Base-by-base conservation (phyloP, 2,113 vertebrate genomes). In the Microtus pennsylvanicus region DNA sequence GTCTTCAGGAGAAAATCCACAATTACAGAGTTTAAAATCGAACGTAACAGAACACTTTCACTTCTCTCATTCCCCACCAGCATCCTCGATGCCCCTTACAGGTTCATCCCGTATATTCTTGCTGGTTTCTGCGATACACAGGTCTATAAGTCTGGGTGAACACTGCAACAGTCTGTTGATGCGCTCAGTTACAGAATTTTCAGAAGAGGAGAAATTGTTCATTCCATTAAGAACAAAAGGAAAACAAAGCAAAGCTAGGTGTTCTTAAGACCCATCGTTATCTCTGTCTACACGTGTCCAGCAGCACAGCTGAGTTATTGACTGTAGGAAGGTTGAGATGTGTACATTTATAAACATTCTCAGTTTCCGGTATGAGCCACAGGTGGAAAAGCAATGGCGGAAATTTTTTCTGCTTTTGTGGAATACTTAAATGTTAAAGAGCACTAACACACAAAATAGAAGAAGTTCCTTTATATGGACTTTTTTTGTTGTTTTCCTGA, bases 61-160 rank as follows among this genome's bases (percentile, higher is more conserved):
- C 13, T 55, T 38, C 93, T 97, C 96, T 92, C 88, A 89, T 94
- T 11, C 9, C 26, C 88, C 3, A 33, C 28, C 95, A 98, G 95
- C 98, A 98, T 99, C 98, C 97, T 98, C 97, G 97, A 97, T 94
- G 98, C 91, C 98, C 97, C 97, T 98, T 98, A 92, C n/a, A 96
- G 96, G 96, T 98, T 98, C 95, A 96, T 95, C 98, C 98, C 98
- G 98, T 99, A 98, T 98, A 98, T 98, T 99, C 98, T 99, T 99
- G 99, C 99, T 99, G 99, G 99, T 99, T 99, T 99, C 98, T 55
- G 98, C 99, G 99, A 99, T 99, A 98, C 99, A 99, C 98, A 99
- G 99, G 98, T 99, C 99, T 99, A 98, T 97, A 97, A 97, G 95
- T 98, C 97, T 97, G 98, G 97, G 97, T 97, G 92, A 98, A 97